These are phyloP conservation scores for Eurystomus gularis DNA, from an alignment of 2,113 vertebrate species.

Conservation along the genomic window DNA sequence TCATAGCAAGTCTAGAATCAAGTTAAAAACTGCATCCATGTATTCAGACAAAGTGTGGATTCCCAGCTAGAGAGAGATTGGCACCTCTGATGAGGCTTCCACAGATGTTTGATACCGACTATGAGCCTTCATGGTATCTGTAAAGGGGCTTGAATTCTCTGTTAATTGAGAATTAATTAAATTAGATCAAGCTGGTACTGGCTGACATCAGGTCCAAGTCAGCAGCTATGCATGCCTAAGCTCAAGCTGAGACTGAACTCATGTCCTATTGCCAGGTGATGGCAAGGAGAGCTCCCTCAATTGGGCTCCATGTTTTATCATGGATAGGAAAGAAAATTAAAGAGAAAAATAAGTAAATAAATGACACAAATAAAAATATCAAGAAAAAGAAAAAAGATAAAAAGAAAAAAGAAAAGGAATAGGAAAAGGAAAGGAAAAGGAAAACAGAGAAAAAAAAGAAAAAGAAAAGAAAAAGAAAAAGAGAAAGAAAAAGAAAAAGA, in stretches of 20 bases:
- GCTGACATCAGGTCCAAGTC: background rate
- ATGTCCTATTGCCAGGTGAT: background rate
- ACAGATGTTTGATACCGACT: background rate
- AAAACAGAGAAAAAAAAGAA: rapidly evolving
- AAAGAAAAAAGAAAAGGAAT: no score
- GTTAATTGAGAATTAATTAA: background rate
- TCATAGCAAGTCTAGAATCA: background rate
- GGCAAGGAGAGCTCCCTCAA: background rate
- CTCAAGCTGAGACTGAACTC: background rate
- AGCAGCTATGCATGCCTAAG: background rate
- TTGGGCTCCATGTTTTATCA: background rate
- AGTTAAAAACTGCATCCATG: background rate
- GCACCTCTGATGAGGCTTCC: background rate
- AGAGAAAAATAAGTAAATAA: background rate
- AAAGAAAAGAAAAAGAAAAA: background rate
- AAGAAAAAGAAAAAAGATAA: background rate
- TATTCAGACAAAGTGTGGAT: background rate
- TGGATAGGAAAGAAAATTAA: background rate
- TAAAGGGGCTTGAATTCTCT: background rate
- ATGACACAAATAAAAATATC: background rate
- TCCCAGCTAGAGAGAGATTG: no score
- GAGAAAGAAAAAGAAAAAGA: no score
- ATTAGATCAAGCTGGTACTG: background rate
- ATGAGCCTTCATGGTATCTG: background rate
- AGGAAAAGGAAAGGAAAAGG: no score